Conservation (phyloP, 2,113 vertebrate genomes). For the Saccopteryx leptura region DNA sequence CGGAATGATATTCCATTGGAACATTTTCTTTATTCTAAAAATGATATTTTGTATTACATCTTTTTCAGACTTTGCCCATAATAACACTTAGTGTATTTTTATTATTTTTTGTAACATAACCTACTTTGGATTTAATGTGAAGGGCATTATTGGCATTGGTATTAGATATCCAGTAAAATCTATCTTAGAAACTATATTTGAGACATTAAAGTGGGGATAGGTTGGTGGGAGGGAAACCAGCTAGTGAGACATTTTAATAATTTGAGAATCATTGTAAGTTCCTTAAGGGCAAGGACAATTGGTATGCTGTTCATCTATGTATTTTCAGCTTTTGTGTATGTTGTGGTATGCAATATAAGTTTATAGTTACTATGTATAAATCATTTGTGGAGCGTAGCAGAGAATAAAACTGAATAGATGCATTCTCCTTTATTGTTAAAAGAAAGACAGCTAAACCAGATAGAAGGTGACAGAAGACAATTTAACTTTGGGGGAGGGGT, state of each 20-base stretch:
- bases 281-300: neutral
- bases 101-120: constrained; percentile 4
- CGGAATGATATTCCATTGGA: neutral
- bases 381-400: constrained; percentile 19
- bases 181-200: constrained; percentile 52
- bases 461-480: too few species aligned
- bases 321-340: constrained; percentile 20
- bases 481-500: too few species aligned
- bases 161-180: constrained; percentile 29
- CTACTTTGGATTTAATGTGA: constrained; percentile 35
- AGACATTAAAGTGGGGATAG: neutral
- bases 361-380: neutral
- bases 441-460: neutral
- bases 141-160: neutral
- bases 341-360: neutral
- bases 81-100: neutral
- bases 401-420: neutral
- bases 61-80: constrained; percentile 33
- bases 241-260: constrained; percentile 48
- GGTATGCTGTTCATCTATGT: neutral
- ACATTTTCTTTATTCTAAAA: constrained; percentile 3
- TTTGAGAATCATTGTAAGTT: neutral
- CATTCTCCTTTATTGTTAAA: constrained; percentile 43
- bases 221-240: neutral
- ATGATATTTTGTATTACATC: neutral